Conservation (phyloP, 1,140 invertebrate genomes). For the Drosophila sturtevanti region DNA sequence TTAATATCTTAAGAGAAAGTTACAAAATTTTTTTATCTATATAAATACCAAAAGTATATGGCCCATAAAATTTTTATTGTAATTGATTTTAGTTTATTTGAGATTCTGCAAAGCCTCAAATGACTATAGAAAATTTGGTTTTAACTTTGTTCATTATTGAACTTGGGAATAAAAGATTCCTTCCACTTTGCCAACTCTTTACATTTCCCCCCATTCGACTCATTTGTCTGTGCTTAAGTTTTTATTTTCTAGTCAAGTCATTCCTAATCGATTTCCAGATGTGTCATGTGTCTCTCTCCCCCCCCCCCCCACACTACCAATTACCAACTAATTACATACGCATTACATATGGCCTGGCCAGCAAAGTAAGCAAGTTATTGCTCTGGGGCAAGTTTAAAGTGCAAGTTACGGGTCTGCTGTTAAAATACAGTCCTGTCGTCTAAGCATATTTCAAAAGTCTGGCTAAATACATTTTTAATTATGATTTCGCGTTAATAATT, state of each 20-base stretch:
- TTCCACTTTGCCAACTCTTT: too few species aligned
- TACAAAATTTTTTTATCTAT: too few species aligned
- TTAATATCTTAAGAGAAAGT: too few species aligned
- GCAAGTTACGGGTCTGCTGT: neutral
- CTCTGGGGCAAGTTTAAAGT: conserved; percentile 12
- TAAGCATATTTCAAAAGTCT: conserved; percentile 61
- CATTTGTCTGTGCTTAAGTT: too few species aligned
- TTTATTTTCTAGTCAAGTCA: neutral
- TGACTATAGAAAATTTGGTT: too few species aligned
- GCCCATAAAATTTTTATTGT: too few species aligned
- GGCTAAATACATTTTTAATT: conserved; percentile 81
- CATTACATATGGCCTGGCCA: neutral
- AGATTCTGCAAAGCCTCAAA: too few species aligned
- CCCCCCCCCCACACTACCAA: conserved; percentile 1
- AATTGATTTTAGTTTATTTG: too few species aligned
- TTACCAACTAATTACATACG: conserved; percentile 44
- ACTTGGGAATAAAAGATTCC: too few species aligned
- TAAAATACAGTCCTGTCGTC: conserved; percentile 17
- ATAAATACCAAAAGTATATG: too few species aligned
- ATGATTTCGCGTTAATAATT: conserved; percentile 77
- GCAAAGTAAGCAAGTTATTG: neutral
- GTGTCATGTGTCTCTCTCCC: neutral
- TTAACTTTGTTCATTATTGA: too few species aligned
- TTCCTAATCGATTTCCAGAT: conserved; percentile 2
- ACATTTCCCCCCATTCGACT: neutral